Conservation (phyloP, 2,797 vertebrate species). For the Poeciliopsis paucimaculata region DNA sequence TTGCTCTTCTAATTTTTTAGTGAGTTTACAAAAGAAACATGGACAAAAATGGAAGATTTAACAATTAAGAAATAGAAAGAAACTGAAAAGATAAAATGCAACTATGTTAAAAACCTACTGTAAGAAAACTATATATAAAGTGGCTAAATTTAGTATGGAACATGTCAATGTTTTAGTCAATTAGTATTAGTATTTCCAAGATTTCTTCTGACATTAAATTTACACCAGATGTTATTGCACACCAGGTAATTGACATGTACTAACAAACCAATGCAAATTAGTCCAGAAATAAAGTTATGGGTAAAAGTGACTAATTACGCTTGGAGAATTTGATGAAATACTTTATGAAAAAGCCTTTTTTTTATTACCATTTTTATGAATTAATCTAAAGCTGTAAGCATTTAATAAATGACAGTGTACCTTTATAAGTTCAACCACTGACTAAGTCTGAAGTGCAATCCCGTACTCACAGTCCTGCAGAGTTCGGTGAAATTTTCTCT, state of each 20-base stretch:
- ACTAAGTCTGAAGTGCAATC: not conserved
- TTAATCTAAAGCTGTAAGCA: not conserved
- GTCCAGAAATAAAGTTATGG: not conserved
- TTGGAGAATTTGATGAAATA: not conserved
- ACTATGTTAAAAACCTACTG: not conserved
- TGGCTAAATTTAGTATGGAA: not conserved
- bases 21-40: not conserved
- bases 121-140: not conserved
- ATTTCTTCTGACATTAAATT: not conserved
- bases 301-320: not conserved
- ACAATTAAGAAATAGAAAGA: not conserved
- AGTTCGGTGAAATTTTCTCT: conserved; percentile 86
- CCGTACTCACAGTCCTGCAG: conserved; percentile 80
- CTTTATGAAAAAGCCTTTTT: not conserved
- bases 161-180: not conserved
- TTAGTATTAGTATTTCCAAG: not conserved
- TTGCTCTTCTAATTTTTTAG: not conserved
- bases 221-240: not conserved
- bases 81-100: not conserved
- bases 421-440: not conserved
- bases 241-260: not conserved
- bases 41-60: not conserved
- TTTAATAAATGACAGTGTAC: not conserved
- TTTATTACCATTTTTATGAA: not conserved
- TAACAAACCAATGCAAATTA: not conserved